Base-by-base conservation (phyloP, 1,140 invertebrate genomes). In the Xylocopa sonorina region DNA sequence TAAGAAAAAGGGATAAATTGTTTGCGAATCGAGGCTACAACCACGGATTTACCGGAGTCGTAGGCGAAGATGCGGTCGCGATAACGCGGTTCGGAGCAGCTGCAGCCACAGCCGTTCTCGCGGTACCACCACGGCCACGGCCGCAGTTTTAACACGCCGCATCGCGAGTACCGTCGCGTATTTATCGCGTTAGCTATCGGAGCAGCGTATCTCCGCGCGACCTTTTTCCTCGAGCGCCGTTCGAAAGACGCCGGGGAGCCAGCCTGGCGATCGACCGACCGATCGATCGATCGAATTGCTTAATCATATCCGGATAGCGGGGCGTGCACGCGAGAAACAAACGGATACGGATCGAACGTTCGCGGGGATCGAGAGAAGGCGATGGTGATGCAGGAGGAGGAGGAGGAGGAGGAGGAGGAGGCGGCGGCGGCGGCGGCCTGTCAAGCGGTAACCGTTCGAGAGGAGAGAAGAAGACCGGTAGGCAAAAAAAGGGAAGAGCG, bases 91-190 rank as follows among this genome's bases (percentile, higher is more conserved):
- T 16, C 34, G 74, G 58, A 62, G 64, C 82, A 68, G 75, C 80
- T 41, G 64, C 78, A 79, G 80, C 66, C 83, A 29, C 32, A n/a
- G 29, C 32, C 32, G 18, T 58, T 9, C 57, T 3, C 32, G 78
- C n/a, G n/a, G n/a, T n/a, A 38, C 84, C 82, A 85, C 84, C 76
- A 85, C 81, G 87, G 87, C 89, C 88, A 87, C 85, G 88, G 88
- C 80, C 87, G 89, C 89, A 87, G 89, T 86, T 78, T 81, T 86
- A 82, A 10, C 21, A 84, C 81, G 85, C 86, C 86, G 88, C 85
- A 86, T 78, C 81, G 9, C 51, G 51, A 27, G 51, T 14, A 14
- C 24, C 0, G 27, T 12, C 5, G 7, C 16, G 18, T 58, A 21
- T 58, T 29, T 32, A 27, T 57, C 29, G 7, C 72, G 16, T 46